Percentiles rank a stretch among this genome's conserved stretches.
Evolutionary conservation across 64 coral and sea anemone species (phyloP).

Genomic region (Astreopora myriophthalma): DNA sequence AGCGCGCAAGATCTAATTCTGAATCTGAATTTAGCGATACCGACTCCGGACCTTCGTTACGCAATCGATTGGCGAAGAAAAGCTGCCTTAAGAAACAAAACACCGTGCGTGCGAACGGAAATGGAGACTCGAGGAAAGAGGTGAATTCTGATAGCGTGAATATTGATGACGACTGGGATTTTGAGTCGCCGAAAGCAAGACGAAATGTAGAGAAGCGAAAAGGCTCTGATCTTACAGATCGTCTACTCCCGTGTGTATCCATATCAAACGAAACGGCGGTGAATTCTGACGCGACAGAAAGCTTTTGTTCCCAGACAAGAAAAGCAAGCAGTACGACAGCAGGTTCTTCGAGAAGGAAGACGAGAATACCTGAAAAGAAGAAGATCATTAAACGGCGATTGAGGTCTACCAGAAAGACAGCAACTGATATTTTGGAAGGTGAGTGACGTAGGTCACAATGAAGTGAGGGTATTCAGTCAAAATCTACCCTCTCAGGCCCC

Average conservation of each 20-base stretch:
- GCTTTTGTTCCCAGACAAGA: background rate
- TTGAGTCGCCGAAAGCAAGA: conserved; percentile 8
- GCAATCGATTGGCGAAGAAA: background rate
- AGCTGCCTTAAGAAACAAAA: background rate
- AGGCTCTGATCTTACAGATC: background rate
- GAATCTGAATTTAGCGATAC: background rate
- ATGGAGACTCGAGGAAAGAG: background rate
- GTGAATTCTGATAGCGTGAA: background rate
- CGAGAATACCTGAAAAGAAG: background rate
- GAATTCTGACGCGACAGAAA: background rate
- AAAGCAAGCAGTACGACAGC: background rate
- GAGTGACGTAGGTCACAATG: background rate
- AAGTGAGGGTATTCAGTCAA: too few relatives aligned
- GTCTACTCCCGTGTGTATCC: background rate
- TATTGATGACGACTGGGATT: conserved; percentile 5
- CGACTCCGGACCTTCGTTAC: background rate
- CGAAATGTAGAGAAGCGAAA: conserved; percentile 7
- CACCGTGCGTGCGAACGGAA: background rate
- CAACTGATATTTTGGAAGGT: background rate
- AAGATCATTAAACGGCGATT: background rate
- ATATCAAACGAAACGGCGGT: background rate
- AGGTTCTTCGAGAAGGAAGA: background rate
- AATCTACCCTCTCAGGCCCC: too few relatives aligned
- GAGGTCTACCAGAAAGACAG: background rate
- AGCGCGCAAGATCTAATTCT: background rate